Evolutionary conservation across 2,888 invertebrate species (phyloP), one percentile per base, ranked within the genome.

Genomic region (Lathronympha strigana): DNA sequence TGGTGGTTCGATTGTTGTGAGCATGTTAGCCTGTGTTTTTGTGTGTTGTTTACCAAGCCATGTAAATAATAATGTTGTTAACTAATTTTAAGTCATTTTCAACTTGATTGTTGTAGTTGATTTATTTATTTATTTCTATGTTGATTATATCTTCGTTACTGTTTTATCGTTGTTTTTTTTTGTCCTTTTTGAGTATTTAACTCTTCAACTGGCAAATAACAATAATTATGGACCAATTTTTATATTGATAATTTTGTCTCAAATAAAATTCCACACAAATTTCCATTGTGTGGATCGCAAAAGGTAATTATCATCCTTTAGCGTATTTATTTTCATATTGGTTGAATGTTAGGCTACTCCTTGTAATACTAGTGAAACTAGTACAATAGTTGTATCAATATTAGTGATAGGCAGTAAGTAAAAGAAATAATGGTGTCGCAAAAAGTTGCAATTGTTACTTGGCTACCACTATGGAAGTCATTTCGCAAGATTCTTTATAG

Each of bases 101-200:
- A 92, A 92, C 92, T 86, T 73, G 82, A 79, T 86, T 87, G 92
- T 92, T 92, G 92, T 92, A 92, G 92, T 92, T 92, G 92, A 92
- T 92, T 92, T 91, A 91, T 92, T 92, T 92, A 92, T 92, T 90
- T 80, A 80, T 69, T 71, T 78, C 69, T 69, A 68, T 72, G 73
- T 73, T 73, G 67, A 63, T 51, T 58, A 64, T 68, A 68, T 15
- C 28, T 45, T 17, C 57, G 57, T 61, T 67, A 23, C 28, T 5
- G 38, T 61, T 45, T 64, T 36, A 11, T 13, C n/a, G 23, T 21
- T 33, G 25, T 15, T 57, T 19, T n/a, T 0, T 45, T 57, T 33
- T 25, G 17, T 36, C 51, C 23, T 3, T 36, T 33, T 25, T 11
- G 8, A 1, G 2, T 6, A 13, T 17, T 2, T 54, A 8, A 13